These are phyloP conservation scores for Tetraneura akinire DNA, from an alignment of 1,140 invertebrate genomes.

Conservation along the genomic window DNA sequence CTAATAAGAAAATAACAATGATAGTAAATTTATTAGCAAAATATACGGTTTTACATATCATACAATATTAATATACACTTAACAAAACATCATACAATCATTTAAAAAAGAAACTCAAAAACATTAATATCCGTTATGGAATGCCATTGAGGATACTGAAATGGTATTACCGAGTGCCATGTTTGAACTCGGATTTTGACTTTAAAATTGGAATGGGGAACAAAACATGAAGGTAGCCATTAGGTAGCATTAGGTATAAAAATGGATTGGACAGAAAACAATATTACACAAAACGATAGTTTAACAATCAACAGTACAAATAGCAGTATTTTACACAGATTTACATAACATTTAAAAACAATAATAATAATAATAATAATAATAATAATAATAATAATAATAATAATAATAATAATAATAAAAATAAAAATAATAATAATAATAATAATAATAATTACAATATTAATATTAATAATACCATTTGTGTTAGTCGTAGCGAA, in stretches of 20 bases:
- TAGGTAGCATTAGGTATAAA: too few species aligned
- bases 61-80: background rate
- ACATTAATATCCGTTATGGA: background rate
- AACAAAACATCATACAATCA: background rate
- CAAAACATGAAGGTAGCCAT: background rate
- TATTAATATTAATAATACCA: slow-evolving; percentile 7
- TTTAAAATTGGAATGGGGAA: slow-evolving; percentile 21
- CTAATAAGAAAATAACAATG: background rate
- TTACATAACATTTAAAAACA: background rate
- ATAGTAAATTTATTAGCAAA: background rate
- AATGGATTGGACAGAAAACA: background rate
- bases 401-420: slow-evolving; percentile 16
- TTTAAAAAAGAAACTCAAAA: background rate
- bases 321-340: background rate
- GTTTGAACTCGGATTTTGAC: background rate
- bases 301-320: background rate
- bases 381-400: background rate
- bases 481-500: slow-evolving; percentile 21
- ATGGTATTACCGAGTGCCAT: background rate
- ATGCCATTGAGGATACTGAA: slow-evolving; percentile 28
- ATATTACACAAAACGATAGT: background rate
- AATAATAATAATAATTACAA: background rate
- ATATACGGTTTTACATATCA: background rate
- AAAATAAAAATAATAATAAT: slow-evolving; percentile 14
- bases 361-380: slow-evolving; percentile 10